A percentile compares a stretch with the other conserved stretches of the same genome.
Conservation (phyloP, 2,888 invertebrate genomes). For the Thereva nobilitata region DNA sequence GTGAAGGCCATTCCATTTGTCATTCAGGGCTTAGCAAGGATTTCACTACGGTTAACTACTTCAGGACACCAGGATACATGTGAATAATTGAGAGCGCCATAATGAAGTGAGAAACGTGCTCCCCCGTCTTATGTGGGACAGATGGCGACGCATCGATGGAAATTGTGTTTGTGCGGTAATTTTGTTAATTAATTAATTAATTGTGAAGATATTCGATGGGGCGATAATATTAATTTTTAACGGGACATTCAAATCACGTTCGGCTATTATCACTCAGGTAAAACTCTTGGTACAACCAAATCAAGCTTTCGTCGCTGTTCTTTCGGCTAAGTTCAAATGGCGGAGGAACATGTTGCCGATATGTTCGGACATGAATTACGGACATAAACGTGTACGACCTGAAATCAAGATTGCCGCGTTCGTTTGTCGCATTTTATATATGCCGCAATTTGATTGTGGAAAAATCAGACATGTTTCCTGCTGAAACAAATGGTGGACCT, state of each 20-base stretch:
- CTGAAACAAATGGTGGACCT: slow-evolving; percentile 17
- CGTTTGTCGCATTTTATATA: not conserved
- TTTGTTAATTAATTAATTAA: no score
- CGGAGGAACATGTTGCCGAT: slow-evolving; percentile 2
- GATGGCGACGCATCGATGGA: not conserved
- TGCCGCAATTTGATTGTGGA: slow-evolving; percentile 12
- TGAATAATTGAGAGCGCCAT: slow-evolving; percentile 28
- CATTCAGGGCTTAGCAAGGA: slow-evolving; percentile 35
- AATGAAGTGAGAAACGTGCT: slow-evolving; percentile 26
- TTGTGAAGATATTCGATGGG: no score
- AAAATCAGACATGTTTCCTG: slow-evolving; percentile 10
- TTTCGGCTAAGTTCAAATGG: slow-evolving; percentile 8
- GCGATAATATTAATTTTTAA: no score
- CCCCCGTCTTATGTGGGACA: slow-evolving; percentile 9
- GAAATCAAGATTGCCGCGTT: not conserved
- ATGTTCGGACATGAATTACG: slow-evolving; percentile 14
- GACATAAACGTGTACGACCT: slow-evolving; percentile 7
- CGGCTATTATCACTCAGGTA: not conserved
- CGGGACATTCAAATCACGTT: no score
- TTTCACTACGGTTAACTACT: slow-evolving; percentile 31
- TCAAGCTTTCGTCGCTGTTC: not conserved
- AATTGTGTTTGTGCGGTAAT: not conserved
- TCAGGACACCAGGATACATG: slow-evolving; percentile 13
- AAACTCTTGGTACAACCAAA: not conserved
- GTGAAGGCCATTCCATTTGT: slow-evolving; percentile 35